Evolutionary conservation across 2,113 vertebrate genomes (phyloP), one percentile per base, ranked within the genome.

Genomic region (Hypanus sabinus): DNA sequence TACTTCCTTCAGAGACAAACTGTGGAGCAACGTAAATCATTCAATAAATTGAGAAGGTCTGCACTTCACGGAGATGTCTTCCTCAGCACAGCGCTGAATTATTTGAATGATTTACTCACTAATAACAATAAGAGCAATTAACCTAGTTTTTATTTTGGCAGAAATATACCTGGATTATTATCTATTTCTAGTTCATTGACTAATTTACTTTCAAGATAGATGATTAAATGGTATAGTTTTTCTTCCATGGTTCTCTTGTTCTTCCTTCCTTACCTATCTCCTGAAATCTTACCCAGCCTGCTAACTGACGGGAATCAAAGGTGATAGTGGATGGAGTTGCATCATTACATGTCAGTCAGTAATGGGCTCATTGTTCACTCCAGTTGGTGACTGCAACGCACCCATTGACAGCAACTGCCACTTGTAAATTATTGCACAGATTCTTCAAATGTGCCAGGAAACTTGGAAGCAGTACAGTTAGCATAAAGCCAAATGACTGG

Each of bases 341-440:
- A 55, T n/a, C 18, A 92, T 22, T 73, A 22, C 36, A 46, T 93
- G 68, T 93, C 65, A 93, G 36, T 12, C 36, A 27, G 36, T 73
- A 2, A 46, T 93, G 68, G 24, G 14, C 57, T 46, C 36, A 22
- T 30, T 46, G 10, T 36, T 93, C 38, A 16, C 91, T 93, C 27
- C 38, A 24, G 6, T 24, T 73, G 38, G 24, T 92, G n/a, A 73
- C 55, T 75, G 36, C 9, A 75, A 33, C 71, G 65, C 65, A 92
- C 71, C 88, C 88, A 93, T 75, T 38, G 27, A 11, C 38, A 46
- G 12, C 68, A 46, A 24, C 91, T 93, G 36, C 36, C 38, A 75
- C 91, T 73, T 55, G 91, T 55, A 93, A 93, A 93, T 93, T 36
- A 75, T 46, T 75, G 22, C 70, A 65, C 68, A 92, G 33, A 30